A percentile compares a stretch with the other conserved stretches of the same genome.
phyloP scores from a whole-genome alignment of 2,888 invertebrate species.

The Bembecia ichneumoniformis region DNA sequence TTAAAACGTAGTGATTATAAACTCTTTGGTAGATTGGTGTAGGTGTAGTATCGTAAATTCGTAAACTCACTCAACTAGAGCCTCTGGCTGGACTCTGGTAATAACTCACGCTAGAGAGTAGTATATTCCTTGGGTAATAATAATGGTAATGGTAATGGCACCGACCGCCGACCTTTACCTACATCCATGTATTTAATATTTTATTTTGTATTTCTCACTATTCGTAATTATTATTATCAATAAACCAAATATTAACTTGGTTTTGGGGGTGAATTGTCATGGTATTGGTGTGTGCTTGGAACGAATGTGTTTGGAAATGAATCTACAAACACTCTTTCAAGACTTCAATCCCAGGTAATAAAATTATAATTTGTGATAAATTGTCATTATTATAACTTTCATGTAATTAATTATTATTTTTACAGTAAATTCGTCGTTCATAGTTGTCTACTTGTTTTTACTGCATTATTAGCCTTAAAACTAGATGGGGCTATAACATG shows the following conservation, averaged over 20 bases:
- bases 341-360: slow-evolving; percentile 92
- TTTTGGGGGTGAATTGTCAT: slow-evolving; percentile 24
- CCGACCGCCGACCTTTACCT: too few species aligned
- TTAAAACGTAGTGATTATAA: too few species aligned
- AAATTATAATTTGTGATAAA: slow-evolving; percentile 2
- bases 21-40: too few species aligned
- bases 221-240: slow-evolving; percentile 1
- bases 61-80: too few species aligned
- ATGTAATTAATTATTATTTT: slow-evolving; percentile 27
- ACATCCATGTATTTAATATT: too few species aligned
- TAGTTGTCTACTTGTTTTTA: slow-evolving; percentile 91
- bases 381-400: slow-evolving; percentile 11
- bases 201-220: too few species aligned
- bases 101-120: too few species aligned
- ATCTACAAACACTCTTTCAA: slow-evolving; percentile 89
- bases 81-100: too few species aligned
- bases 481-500: slow-evolving; percentile 91
- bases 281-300: slow-evolving; percentile 24
- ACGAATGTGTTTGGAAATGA: slow-evolving; percentile 78
- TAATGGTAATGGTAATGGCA: too few species aligned
- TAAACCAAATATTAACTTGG: slow-evolving; percentile 9
- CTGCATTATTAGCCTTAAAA: slow-evolving; percentile 89
- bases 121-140: too few species aligned
- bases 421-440: slow-evolving; percentile 98
- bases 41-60: too few species aligned